A percentile compares a stretch with the other conserved stretches of the same genome.
Conservation (phyloP, 2,888 invertebrate species). For the Ischnus inquisitorius region DNA sequence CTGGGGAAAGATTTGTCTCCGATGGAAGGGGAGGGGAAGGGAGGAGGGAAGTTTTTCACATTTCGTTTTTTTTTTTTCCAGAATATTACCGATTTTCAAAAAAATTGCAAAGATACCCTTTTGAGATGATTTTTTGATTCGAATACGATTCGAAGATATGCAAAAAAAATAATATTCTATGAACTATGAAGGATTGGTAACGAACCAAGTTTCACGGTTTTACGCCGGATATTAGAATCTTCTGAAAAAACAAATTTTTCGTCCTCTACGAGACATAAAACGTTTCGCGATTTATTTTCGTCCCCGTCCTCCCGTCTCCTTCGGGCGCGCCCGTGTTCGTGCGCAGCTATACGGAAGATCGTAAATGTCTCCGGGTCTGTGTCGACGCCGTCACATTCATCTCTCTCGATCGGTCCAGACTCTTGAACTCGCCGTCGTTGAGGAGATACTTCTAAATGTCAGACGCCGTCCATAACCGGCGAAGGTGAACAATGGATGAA, state of each 20-base stretch:
- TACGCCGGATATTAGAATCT: too few species aligned
- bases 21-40: too few species aligned
- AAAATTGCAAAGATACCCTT: too few species aligned
- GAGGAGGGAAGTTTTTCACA: too few species aligned
- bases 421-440: not conserved
- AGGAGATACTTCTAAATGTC: conserved; percentile 15
- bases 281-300: conserved; percentile 4
- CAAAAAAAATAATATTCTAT: too few species aligned
- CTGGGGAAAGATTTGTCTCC: too few species aligned
- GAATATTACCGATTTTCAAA: too few species aligned
- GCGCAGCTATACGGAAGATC: not conserved
- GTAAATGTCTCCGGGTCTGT: conserved; percentile 15
- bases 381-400: not conserved
- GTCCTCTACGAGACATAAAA: conserved; percentile 23
- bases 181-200: too few species aligned
- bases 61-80: too few species aligned
- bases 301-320: not conserved
- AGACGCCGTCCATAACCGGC: not conserved
- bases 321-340: not conserved
- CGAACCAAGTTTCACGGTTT: too few species aligned
- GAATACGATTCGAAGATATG: too few species aligned
- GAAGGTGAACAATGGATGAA: not conserved
- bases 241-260: conserved; percentile 1
- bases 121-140: too few species aligned
- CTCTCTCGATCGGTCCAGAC: conserved; percentile 14